Evolutionary conservation across 2,888 invertebrate genomes (phyloP), one percentile per base, ranked within the genome.

Genomic region (Tetramorium bicarinatum): DNA sequence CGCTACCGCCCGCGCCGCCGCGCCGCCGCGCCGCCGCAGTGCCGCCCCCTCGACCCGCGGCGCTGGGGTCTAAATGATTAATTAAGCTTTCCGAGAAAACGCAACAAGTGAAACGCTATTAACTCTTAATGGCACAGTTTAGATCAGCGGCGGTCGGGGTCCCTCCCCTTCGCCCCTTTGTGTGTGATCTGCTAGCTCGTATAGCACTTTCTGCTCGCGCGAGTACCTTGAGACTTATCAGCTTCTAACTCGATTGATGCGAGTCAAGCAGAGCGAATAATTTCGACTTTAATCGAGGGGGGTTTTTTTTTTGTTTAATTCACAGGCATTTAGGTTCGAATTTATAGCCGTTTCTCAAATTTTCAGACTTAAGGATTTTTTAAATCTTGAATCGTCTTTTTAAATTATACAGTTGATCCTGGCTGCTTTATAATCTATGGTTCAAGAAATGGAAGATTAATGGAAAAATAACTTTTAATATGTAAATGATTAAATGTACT

Each of bases 81-180:
- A 94, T 94, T 92, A 94, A 93, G 92, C 90, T 91, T 94, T 94
- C 94, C 91, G 85, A 92, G 94, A 94, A 93, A 91, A 91, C 91
- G 91, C 91, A 93, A 93, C 93, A 92, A 93, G 92, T 91, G 89
- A 92, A 92, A 92, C 92, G 90, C 93, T 94, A 94, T 94, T 93
- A 91, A 91, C 80, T 90, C 89, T 91, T 90, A 90, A 91, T 92
- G 92, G 92, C 92, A 92, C 92, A 93, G 91, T 92, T 93, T 92
- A 87, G 87, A 85, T 87, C 87, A 71, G 29, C 89, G 82, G 83
- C 85, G 82, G 44, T 79, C 56, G 56, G 29, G 34, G 56, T 77
- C 54, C 21, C 29, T 80, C 77, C 64, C 44, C 44, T 74, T 52
- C 59, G 52, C 56, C 34, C 29, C 25, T 41, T 79, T 41, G 41